These are phyloP conservation scores for Pemphigus obesinymphae DNA, from an alignment of 1,140 invertebrate genomes.

Conservation along the genomic window DNA sequence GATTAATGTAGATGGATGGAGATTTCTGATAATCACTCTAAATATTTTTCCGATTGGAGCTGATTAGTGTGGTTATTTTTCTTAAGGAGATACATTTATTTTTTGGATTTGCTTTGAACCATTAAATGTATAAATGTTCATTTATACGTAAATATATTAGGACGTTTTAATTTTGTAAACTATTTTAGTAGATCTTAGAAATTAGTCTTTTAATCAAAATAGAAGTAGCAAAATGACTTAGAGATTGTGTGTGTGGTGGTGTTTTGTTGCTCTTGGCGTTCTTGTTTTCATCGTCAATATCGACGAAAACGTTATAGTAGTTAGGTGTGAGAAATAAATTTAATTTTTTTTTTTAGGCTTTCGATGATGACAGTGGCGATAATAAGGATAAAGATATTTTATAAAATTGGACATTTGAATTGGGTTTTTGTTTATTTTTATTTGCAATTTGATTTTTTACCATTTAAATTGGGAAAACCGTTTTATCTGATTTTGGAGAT, in stretches of 20 bases:
- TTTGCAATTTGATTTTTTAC: too few species aligned
- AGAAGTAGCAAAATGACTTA: too few species aligned
- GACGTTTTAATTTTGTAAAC: background rate
- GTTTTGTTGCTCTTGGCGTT: too few species aligned
- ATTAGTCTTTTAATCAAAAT: background rate
- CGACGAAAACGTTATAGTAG: too few species aligned
- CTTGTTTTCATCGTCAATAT: too few species aligned
- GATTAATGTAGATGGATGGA: background rate
- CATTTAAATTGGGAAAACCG: background rate
- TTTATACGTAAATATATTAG: background rate
- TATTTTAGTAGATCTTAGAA: background rate
- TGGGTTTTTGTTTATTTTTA: too few species aligned
- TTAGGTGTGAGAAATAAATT: too few species aligned
- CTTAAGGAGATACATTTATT: background rate
- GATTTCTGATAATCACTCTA: constrained; percentile 9
- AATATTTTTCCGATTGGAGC: constrained; percentile 21
- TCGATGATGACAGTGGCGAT: too few species aligned
- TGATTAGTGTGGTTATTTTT: background rate
- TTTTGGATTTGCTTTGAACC: background rate
- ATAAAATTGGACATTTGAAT: too few species aligned
- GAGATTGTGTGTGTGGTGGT: too few species aligned
- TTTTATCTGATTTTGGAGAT: background rate
- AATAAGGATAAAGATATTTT: too few species aligned
- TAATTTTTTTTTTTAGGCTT: too few species aligned
- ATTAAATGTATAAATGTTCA: background rate